Conservation (phyloP, 2,888 invertebrate genomes). For the Eristalinus aeneus region DNA sequence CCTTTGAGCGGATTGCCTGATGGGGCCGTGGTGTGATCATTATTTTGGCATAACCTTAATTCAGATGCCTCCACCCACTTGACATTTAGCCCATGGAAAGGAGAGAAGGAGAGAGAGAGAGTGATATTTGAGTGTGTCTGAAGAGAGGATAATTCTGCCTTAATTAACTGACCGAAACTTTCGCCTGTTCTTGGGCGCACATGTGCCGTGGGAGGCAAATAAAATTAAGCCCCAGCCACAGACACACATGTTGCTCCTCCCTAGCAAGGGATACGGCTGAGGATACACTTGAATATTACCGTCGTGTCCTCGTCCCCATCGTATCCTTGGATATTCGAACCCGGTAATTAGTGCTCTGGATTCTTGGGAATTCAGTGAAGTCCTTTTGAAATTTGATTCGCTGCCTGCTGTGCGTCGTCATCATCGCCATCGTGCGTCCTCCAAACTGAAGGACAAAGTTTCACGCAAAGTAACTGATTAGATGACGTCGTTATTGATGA, state of each 20-base stretch:
- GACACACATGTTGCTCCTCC: constrained; percentile 21
- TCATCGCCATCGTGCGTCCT: no score
- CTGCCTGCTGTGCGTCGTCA: background rate
- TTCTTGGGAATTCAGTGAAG: background rate
- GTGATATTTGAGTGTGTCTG: background rate
- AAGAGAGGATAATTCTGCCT: constrained; percentile 45
- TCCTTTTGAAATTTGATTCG: constrained; percentile 30
- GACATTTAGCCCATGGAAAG: no score
- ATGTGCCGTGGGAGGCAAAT: constrained; percentile 29
- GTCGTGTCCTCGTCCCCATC: background rate
- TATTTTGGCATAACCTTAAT: constrained; percentile 51
- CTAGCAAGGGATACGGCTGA: background rate
- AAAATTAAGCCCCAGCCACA: no score
- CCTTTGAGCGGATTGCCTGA: background rate
- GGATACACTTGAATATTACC: background rate
- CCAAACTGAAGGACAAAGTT: background rate
- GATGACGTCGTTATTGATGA: background rate
- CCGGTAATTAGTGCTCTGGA: constrained; percentile 17
- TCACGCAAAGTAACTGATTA: background rate
- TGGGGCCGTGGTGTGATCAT: constrained; percentile 31
- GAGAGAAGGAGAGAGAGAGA: no score
- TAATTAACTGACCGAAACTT: constrained; percentile 58
- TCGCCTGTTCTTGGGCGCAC: constrained; percentile 31
- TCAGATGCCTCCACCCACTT: no score
- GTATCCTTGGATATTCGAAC: background rate